Evolutionary conservation across 1,140 invertebrate genomes (phyloP).

Genomic region (Drosophila arizonae): DNA sequence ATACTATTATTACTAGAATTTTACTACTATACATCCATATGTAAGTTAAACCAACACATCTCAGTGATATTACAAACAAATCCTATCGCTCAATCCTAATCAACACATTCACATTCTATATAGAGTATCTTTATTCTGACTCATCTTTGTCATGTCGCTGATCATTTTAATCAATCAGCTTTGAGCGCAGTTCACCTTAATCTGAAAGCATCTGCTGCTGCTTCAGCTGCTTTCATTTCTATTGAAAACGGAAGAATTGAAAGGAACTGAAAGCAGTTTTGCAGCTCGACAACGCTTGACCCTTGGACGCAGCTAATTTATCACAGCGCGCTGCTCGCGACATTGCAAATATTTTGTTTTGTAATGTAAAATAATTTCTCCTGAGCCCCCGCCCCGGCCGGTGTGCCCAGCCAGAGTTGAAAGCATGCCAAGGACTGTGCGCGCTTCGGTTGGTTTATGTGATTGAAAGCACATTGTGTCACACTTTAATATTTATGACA

Average conservation of each 20-base stretch:
- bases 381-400: neutral
- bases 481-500: slow-evolving; percentile 74
- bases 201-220: slow-evolving; percentile 11
- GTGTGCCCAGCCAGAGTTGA: slow-evolving; percentile 6
- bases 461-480: slow-evolving; percentile 59
- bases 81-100: neutral
- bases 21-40: too few relatives aligned
- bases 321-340: slow-evolving; percentile 34
- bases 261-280: slow-evolving; percentile 28
- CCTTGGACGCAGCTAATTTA: slow-evolving; percentile 43
- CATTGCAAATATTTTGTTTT: slow-evolving; percentile 53
- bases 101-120: neutral
- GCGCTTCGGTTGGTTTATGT: slow-evolving; percentile 38
- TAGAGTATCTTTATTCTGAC: neutral
- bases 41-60: too few relatives aligned
- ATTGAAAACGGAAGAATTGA: slow-evolving; percentile 5
- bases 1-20: too few relatives aligned
- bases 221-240: neutral
- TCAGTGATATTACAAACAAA: too few relatives aligned
- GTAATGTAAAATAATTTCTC: slow-evolving; percentile 42
- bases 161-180: slow-evolving; percentile 47
- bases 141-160: neutral
- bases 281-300: slow-evolving; percentile 15
- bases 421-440: slow-evolving; percentile 59
- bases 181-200: neutral